Evolutionary conservation across 2,113 vertebrate species (phyloP).

Genomic region (Pithys albifrons): DNA sequence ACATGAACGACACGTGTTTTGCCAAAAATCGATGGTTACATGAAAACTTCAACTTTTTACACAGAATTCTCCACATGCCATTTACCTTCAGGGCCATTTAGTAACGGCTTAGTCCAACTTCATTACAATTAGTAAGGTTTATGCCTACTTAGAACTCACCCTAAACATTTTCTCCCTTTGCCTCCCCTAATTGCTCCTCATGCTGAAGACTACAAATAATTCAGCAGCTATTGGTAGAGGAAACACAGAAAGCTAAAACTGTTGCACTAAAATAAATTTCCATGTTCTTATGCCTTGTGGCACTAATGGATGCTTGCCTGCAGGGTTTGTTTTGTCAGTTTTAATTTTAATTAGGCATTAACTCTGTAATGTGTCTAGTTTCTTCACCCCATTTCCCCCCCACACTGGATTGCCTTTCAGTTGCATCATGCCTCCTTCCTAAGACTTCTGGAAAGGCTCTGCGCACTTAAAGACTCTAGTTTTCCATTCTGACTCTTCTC

Average conservation of each 20-base stretch:
- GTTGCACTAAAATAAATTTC: constrained; percentile 23
- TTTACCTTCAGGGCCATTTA: background rate
- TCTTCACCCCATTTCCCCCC: background rate
- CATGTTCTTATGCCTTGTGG: constrained; percentile 39
- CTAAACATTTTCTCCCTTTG: background rate
- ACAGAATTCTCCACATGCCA: background rate
- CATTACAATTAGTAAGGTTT: background rate
- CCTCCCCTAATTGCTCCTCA: background rate
- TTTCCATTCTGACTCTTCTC: background rate
- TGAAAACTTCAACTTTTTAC: background rate
- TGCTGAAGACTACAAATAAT: constrained; percentile 37
- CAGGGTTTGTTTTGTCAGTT: constrained; percentile 52
- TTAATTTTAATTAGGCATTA: constrained; percentile 57
- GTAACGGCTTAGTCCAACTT: background rate
- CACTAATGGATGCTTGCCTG: constrained; percentile 43
- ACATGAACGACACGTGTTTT: background rate
- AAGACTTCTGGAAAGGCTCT: background rate
- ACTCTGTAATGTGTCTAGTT: constrained; percentile 5
- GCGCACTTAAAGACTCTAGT: background rate
- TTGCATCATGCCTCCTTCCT: background rate
- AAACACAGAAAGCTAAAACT: constrained; percentile 36
- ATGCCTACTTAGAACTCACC: background rate
- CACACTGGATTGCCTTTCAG: background rate
- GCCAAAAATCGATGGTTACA: background rate
- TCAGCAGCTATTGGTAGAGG: constrained; percentile 27